Base-by-base conservation (phyloP, 2,797 vertebrate species). In the Pseudomugil gertrudae region DNA sequence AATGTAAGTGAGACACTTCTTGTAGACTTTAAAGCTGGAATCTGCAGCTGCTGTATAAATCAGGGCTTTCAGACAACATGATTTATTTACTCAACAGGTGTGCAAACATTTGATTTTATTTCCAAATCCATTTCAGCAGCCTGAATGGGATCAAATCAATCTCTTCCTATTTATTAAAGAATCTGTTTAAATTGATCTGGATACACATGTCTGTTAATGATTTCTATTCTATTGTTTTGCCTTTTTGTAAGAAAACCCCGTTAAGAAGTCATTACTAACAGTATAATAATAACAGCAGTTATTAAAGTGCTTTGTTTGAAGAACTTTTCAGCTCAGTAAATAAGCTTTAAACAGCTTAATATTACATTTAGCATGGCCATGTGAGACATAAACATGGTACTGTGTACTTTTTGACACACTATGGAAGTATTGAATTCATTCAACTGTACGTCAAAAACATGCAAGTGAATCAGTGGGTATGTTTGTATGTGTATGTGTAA, bases 351-450 rank as follows among this genome's bases (percentile, higher is more conserved):
- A 24, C 6, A 17, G 13, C 15, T 43, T 17, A 38, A 15, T n/a
- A 5, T 55, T 55, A 14, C 13, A 9, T 19, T 17, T 7, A 43
- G 7, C 40, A 9, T 43, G 40, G 19, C 40, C 5, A 15, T 43
- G 15, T 21, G 45, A 65, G 50, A 54, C 27, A 15, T 50, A 23
- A 55, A 63, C 76, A 85, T 67, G 74, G 82, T 80, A 81, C 79
- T 84, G 45, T 83, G 53, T 57, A 67, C 67, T 83, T 81, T 83
- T 74, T 55, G 55, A 80, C 67, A 58, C 55, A 58, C 43, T 63
- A 83, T 81, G 80, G 76, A 90, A 84, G 72, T 77, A 84, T 83
- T 87, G 85, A 80, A 80, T 71, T 66, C 57, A 79, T 69, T 73
- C 57, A 51, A 71, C 74, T 50, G 69, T 57, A 35, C 29, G 77